phyloP scores from a whole-genome alignment of 2,113 vertebrate species.

The Eptesicus fuscus region DNA sequence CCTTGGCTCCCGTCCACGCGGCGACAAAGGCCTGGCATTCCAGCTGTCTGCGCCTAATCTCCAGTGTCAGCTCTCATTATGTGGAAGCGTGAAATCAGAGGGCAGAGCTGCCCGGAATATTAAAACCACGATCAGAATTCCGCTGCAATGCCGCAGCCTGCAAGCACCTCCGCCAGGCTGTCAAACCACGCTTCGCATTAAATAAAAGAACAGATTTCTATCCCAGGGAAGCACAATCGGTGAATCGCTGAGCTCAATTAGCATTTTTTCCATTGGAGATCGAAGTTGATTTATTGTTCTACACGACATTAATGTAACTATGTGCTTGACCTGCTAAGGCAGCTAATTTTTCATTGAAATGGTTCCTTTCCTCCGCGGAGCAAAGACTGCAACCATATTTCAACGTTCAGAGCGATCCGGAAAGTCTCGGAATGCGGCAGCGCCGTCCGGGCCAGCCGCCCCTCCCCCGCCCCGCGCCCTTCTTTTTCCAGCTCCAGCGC shows the following conservation, averaged over 20 bases:
- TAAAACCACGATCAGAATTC: conserved; percentile 94
- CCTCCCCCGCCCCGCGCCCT: conserved; percentile 41
- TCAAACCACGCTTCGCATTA: conserved; percentile 81
- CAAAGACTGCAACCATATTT: conserved; percentile 84
- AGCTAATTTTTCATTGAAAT: conserved; percentile 86
- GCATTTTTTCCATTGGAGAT: conserved; percentile 88
- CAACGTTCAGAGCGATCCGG: conserved; percentile 80
- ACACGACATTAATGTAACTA: conserved; percentile 86
- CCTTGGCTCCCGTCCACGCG: conserved; percentile 95
- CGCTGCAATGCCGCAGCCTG: conserved; percentile 89
- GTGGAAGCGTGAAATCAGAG: conserved; percentile 98
- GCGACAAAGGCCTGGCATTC: conserved; percentile 99
- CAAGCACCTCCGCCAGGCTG: conserved; percentile 82
- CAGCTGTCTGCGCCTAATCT: conserved; percentile 99
- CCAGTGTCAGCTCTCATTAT: conserved; percentile 99
- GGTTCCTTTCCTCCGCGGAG: conserved; percentile 76
- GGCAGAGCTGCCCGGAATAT: conserved; percentile 94
- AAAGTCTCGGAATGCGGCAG: conserved; percentile 79
- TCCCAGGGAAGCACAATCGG: conserved; percentile 83
- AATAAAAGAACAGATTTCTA: conserved; percentile 84
- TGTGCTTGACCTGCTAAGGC: conserved; percentile 84
- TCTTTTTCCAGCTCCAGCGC: conserved; percentile 44
- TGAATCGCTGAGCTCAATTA: conserved; percentile 83
- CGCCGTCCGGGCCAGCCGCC: conserved; percentile 74
- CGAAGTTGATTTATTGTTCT: conserved; percentile 87